phyloP scores from a whole-genome alignment of 2,888 invertebrate species.

The Uropetala carovei region DNA sequence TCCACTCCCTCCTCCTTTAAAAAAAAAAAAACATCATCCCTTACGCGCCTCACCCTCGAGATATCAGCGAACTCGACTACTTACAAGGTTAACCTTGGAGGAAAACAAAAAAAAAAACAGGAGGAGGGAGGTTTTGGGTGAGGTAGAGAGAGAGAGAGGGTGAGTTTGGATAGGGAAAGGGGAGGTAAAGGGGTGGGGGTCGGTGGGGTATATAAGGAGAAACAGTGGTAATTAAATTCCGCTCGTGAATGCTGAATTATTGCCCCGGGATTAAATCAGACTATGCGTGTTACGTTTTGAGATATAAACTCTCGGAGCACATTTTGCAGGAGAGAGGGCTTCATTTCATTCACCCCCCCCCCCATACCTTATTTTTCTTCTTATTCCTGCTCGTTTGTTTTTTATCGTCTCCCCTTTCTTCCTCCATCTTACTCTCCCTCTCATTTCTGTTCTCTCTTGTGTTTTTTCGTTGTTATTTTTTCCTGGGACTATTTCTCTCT shows the following conservation, averaged over 20 bases:
- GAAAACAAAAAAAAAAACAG: constrained; percentile 56
- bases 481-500: not conserved
- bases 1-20: not conserved
- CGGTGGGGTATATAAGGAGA: constrained; percentile 54
- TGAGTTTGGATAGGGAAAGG: not conserved
- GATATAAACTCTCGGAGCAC: constrained; percentile 62
- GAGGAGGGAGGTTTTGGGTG: not conserved
- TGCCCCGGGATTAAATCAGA: constrained; percentile 62
- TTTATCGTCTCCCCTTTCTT: constrained; percentile 23
- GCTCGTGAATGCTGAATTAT: constrained; percentile 64
- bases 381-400: not conserved
- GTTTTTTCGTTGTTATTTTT: not conserved
- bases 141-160: not conserved
- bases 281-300: constrained; percentile 64
- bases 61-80: constrained; percentile 63
- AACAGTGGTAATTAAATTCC: constrained; percentile 63
- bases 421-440: not conserved
- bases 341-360: constrained; percentile 51
- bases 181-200: not conserved
- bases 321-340: constrained; percentile 58
- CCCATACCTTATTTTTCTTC: not conserved
- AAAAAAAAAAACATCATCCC: not conserved
- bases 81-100: constrained; percentile 64
- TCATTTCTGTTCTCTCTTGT: not conserved
- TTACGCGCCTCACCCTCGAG: constrained; percentile 13